Evolutionary conservation across 2,888 invertebrate species (phyloP), one percentile per base, ranked within the genome.

Genomic region (Blastobasis lacticolella): DNA sequence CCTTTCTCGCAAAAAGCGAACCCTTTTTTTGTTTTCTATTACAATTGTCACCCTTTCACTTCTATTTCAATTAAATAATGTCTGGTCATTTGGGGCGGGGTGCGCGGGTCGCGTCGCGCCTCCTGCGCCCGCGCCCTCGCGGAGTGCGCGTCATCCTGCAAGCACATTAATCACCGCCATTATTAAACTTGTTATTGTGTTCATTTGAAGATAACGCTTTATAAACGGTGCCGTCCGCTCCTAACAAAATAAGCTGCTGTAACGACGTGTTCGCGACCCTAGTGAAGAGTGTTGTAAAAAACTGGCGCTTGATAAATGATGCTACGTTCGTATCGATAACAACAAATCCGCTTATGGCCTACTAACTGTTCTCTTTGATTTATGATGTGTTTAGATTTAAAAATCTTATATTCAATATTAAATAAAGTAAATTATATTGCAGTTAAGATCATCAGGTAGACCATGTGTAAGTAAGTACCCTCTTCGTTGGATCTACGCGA

Each of bases 61-160:
- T 81, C 70, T 69, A 85, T 83, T 87, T 88, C 87, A 87, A 88
- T 88, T 88, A 88, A 87, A 88, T 88, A 87, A 88, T 88, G 86
- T 88, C 86, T 88, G 88, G 88, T 88, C 88, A 88, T 86, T 88
- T 85, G 86, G 78, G 81, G 75, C 78, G 73, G 78, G 75, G 66
- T 23, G 23, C 23, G 23, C 23, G 23, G 23, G 72, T 68, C 66
- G 66, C 64, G 73, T 68, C 83, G 81, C 82, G 83, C 81, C 81
- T 81, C 73, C 75, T 66, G 64, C 54, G 61, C 36, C 5, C 57
- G 47, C 43, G 42, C 36, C 44, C 64, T 70, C 68, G 78, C 75
- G 66, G 81, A 82, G 78, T 80, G 78, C 82, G 82, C 87, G 87
- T 88, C 88, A 88, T 87, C 81, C 86, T 85, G 87, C 69, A 49